Base-by-base conservation (phyloP, 1,140 invertebrate genomes). In the Philaenus spumarius region DNA sequence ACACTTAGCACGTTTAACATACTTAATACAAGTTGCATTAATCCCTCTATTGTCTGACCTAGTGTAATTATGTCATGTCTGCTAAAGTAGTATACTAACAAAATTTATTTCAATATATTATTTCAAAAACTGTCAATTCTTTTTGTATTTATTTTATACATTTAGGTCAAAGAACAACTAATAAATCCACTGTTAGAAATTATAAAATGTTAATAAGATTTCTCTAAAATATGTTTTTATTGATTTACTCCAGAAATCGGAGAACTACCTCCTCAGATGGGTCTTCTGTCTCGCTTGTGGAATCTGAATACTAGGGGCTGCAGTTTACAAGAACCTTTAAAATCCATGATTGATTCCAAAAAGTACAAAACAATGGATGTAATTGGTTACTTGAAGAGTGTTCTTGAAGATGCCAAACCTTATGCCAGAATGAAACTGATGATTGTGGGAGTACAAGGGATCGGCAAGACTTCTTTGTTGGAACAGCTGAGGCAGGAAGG, bases 391-490 rank as follows among this genome's bases (percentile, higher is more conserved):
- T 79, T 99, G 1, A 94, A 96, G 70, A 89, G 86, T 1, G 86
- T 93, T 45, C 74, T 93, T 45, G 87, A 93, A 69, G 87, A 98
- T 74, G 94, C 95, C 0, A 86, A 88, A 69, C 89, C 93, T 0
- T 98, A 98, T 73, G 89, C 93, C 4, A 78, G 93, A 37, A 93
- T 99, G 87, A 98, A 98, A 71, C 76, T 99, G 2, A 98, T 99
- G 95, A 85, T 99, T 45, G 94, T 98, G 14, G 97, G 97, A 0
- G 83, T 92, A 9, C 90, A 96, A 70, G 91, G 90, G 9, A 93
- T 93, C 64, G 92, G 94, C 0, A 97, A 97, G 73, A 98, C 95
- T 0, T 94, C 93, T 47, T 73, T 98, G 2, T 73, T 98, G 11
- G 88, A 95, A 61, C 86, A 93, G 66, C 70, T 98, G 7, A 74